Conservation (phyloP, 2,113 vertebrate species). For the Plotosus lineatus region DNA sequence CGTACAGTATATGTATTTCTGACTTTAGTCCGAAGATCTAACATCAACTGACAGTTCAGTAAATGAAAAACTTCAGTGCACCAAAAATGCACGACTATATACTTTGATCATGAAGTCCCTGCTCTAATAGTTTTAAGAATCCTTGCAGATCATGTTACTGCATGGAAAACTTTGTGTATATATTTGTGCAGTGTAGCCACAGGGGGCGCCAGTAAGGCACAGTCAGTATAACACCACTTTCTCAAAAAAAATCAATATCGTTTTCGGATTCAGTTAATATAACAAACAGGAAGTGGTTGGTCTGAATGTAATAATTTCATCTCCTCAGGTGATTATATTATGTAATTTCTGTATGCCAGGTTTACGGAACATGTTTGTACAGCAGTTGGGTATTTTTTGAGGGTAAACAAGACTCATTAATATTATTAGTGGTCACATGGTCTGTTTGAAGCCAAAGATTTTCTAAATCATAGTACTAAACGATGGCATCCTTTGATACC, state of each 20-base stretch:
- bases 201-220: neutral
- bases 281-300: neutral
- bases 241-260: conserved; percentile 9
- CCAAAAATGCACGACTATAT: too few relatives aligned
- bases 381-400: neutral
- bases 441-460: neutral
- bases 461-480: neutral
- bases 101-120: neutral
- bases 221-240: conserved; percentile 8
- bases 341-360: neutral
- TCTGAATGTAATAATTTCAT: neutral
- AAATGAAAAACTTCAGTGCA: neutral
- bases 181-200: neutral
- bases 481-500: neutral
- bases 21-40: neutral
- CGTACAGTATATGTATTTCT: neutral
- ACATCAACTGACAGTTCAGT: neutral
- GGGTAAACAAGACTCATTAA: neutral
- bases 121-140: neutral
- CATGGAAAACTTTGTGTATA: neutral
- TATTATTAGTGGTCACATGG: neutral
- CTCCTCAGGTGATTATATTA: neutral
- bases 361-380: neutral
- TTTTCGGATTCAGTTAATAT: conserved; percentile 1
- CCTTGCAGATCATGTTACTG: neutral